A percentile compares a stretch with the other conserved stretches of the same genome.
Evolutionary conservation across 2,113 vertebrate species (phyloP).

Genomic region (Mystacornis crossleyi): DNA sequence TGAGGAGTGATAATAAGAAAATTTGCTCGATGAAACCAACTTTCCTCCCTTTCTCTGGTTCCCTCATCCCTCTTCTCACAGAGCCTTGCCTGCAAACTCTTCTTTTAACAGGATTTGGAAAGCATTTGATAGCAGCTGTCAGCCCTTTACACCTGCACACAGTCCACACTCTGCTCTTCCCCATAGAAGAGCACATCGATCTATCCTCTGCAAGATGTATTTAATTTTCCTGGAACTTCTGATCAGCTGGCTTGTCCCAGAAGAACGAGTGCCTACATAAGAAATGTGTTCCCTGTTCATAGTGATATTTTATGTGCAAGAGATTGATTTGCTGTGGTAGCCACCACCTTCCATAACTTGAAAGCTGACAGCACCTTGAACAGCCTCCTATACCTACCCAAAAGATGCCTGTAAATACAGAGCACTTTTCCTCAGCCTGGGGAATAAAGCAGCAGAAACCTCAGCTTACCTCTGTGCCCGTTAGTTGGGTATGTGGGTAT

Average conservation of each 20-base stretch:
- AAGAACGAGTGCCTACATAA: background rate
- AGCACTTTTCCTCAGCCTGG: background rate
- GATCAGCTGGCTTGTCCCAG: background rate
- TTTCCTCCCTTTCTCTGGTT: background rate
- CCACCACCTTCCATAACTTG: background rate
- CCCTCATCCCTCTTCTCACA: background rate
- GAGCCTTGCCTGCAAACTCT: background rate
- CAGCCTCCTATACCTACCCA: background rate
- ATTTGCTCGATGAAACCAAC: background rate
- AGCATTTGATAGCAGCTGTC: background rate
- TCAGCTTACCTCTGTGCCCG: background rate
- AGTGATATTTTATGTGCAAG: background rate
- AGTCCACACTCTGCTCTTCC: background rate
- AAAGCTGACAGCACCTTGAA: background rate
- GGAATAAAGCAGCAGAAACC: background rate
- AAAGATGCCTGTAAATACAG: background rate
- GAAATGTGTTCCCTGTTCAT: background rate
- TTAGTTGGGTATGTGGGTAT: background rate
- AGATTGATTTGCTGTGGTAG: conserved; percentile 1
- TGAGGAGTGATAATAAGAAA: background rate
- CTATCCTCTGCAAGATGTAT: background rate
- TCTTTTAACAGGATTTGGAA: background rate
- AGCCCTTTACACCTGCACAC: background rate
- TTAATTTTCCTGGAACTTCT: background rate
- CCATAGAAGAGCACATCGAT: background rate